Conservation (phyloP, 2,888 invertebrate species). For the Andrena bucephala region DNA sequence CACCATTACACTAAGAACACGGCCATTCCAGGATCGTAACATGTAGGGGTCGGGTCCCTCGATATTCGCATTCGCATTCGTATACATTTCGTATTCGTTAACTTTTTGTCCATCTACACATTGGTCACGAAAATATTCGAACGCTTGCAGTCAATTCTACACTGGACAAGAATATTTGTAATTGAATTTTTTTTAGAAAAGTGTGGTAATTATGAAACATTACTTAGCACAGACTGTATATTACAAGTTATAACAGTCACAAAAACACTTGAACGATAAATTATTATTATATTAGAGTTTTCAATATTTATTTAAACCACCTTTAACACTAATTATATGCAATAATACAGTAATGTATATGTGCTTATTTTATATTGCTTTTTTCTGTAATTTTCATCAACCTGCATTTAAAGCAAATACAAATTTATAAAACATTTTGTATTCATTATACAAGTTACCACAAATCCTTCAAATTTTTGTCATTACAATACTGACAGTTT, state of each 20-base stretch:
- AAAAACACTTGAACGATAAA: background rate
- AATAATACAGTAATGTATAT: background rate
- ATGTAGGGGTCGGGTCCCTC: constrained; percentile 36
- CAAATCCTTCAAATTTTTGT: background rate
- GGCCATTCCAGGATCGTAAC: constrained; percentile 77
- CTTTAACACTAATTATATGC: background rate
- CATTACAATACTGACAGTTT: background rate
- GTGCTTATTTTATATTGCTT: background rate
- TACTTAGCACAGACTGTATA: background rate
- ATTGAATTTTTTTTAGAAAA: background rate
- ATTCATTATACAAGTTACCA: background rate
- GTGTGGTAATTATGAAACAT: background rate
- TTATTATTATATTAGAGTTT: background rate
- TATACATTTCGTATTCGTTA: constrained; percentile 12
- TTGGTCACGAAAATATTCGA: background rate
- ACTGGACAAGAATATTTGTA: too few species aligned
- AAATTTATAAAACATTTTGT: background rate
- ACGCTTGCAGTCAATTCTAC: background rate
- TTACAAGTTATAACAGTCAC: background rate
- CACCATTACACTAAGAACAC: constrained; percentile 81
- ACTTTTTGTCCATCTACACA: constrained; percentile 15
- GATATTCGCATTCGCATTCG: background rate
- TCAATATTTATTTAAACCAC: background rate
- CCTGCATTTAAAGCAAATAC: background rate
- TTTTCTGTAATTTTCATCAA: background rate